Evolutionary conservation across 2,113 vertebrate genomes (phyloP), one percentile per base, ranked within the genome.

Genomic region (Recurvirostra avosetta): DNA sequence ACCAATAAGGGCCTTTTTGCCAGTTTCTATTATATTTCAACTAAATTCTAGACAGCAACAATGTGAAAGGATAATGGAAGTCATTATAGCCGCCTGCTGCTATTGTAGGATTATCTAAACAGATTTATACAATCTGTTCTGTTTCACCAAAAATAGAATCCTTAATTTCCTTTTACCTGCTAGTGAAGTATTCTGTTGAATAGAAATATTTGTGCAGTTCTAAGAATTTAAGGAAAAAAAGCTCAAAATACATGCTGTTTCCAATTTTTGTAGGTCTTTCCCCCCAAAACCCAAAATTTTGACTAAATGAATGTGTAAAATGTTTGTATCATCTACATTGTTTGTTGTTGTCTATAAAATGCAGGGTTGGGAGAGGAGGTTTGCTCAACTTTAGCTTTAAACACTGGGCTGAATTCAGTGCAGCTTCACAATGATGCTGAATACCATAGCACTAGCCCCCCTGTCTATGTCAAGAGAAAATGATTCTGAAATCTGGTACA

Each of bases 261-360:
- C 7, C 6, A 58, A 3, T 68, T 61, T 86, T 73, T 80, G 41
- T 47, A 45, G 20, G n/a, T 78, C 41, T 85, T 61, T 7, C 2
- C 13, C 13, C 5, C 1, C 0, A 1, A 84, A 38, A 1, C 1
- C 2, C 7, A 58, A 45, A 23, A 67, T 8, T 34, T 77, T 17
- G 10, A 41, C 26, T 58, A 75, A 70, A 80, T 25, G 30, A 71
- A 49, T 0, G 1, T 55, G 19, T 45, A 15, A 92, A 86, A 68
- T 59, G 2, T 34, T 85, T 63, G 3, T 26, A 13, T 73, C 1
- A 0, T 45, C 45, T 19, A 45, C 45, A 45, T 45, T 6, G 18
- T 45, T 45, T 18, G 16, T 15, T 56, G 12, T 41, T 68, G 4
- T 70, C 21, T 81, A 30, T 9, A 78, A 67, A 50, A 74, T 27